Conservation (phyloP, 30 jellyfish, hydroid and myxozoan species). For the Phacellophora camtschatica region DNA sequence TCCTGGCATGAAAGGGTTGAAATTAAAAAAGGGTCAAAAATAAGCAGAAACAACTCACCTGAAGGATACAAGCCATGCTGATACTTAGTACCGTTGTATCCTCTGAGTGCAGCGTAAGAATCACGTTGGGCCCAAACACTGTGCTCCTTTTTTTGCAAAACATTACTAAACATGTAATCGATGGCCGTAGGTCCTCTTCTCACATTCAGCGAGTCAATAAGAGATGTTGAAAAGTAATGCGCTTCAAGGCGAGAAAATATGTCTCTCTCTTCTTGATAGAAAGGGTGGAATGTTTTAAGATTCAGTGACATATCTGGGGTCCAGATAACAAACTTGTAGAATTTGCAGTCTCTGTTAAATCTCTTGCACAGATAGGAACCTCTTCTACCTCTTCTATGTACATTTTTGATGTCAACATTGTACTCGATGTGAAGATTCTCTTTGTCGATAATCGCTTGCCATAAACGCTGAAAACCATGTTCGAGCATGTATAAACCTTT, state of each 20-base stretch:
- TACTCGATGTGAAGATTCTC: constrained; percentile 55
- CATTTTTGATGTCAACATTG: constrained; percentile 43
- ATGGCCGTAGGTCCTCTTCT: constrained; percentile 72
- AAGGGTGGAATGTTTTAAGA: constrained; percentile 38
- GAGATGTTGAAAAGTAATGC: constrained; percentile 68
- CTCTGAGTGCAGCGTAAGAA: constrained; percentile 70
- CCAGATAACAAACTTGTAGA: constrained; percentile 84
- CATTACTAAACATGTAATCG: constrained; percentile 80
- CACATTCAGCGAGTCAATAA: constrained; percentile 53
- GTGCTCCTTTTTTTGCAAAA: constrained; percentile 50
- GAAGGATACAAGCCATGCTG: constrained; percentile 60
- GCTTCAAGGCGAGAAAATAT: constrained; percentile 32
- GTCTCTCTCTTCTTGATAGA: constrained; percentile 32
- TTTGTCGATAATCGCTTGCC: constrained; percentile 73
- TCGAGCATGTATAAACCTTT: constrained; percentile 50
- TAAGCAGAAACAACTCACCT: constrained; percentile 8
- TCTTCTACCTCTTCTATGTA: constrained; percentile 42
- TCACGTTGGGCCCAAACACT: constrained; percentile 93
- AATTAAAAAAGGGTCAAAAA: background rate
- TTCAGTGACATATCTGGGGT: constrained; percentile 83
- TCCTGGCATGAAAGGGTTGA: no score
- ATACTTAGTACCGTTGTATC: constrained; percentile 51
- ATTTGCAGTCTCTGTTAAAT: constrained; percentile 44
- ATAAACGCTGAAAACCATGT: constrained; percentile 77
- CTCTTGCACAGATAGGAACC: constrained; percentile 63